Base-by-base conservation (phyloP, 2,888 invertebrate genomes). In the Galerucella pusilla region DNA sequence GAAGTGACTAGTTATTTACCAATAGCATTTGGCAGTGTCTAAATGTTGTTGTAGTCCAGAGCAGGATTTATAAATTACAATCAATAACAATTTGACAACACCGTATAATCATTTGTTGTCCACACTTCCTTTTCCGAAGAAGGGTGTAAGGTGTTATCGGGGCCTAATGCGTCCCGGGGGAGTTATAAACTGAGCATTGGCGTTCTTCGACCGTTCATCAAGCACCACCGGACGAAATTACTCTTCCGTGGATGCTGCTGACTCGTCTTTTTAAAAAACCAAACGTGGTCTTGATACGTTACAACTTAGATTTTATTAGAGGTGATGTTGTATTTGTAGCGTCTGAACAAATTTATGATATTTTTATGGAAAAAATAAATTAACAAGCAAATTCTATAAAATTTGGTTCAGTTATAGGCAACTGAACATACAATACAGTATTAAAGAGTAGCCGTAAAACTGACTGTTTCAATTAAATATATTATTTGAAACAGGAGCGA, bases 111-210 rank as follows among this genome's bases (percentile, higher is more conserved):
- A 57, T 57, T 57, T 57, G 57, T 57, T 57, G 20, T 57, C 57
- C 20, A 57, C 57, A 10, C 57, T 57, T 57, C 10, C 57, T 57
- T 52, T 49, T 46, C 14, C 65, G 46, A 35, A 49, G 12, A 52
- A 52, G 65, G 78, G 63, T 73, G 76, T 73, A 71, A 76, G 76
- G 74, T 76, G 76, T 74, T 69, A 71, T 59, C 67, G 68, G 54
- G 60, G 52, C 68, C 28, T 69, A 60, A 74, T 64, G 64, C 64
- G 63, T 61, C 74, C 49, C 71, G 14, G 52, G 71, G 67, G 74
- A 42, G 25, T 60, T 74, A 59, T 76, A 76, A 76, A 76, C 49
- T 35, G 68, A 52, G 42, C 68, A 42, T 68, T 63, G 28, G 52
- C 68, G 75, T 64, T 71, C 75, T 65, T 60, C 49, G 72, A 65